Evolutionary conservation across 1,140 invertebrate genomes (phyloP).

Genomic region (Thaumatotibia leucotreta): DNA sequence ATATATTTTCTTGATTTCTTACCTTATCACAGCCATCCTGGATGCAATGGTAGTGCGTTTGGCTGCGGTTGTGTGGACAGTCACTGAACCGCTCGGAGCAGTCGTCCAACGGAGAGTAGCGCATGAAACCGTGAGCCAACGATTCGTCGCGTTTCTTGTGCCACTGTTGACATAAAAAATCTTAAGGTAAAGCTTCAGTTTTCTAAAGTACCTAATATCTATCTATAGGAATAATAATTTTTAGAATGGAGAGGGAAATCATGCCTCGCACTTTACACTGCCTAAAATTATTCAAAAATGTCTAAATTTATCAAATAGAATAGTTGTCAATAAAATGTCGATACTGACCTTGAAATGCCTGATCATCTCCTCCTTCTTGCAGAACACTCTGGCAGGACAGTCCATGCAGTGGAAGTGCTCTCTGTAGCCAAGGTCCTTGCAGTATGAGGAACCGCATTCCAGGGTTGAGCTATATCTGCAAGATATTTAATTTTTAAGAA

Average conservation of each 20-base stretch:
- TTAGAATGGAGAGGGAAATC: no score
- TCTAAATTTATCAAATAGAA: no score
- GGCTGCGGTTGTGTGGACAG: slow-evolving; percentile 96
- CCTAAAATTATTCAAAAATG: no score
- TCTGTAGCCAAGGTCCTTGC: slow-evolving; percentile 89
- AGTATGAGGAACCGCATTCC: slow-evolving; percentile 88
- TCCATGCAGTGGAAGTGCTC: slow-evolving; percentile 98
- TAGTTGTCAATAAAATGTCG: no score
- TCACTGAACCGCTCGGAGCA: slow-evolving; percentile 84
- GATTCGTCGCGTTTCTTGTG: slow-evolving; percentile 99
- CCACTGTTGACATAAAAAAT: slow-evolving; percentile 84
- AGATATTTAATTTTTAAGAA: not conserved
- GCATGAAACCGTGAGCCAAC: slow-evolving; percentile 96
- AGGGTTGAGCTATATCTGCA: slow-evolving; percentile 79
- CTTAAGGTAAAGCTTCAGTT: not conserved
- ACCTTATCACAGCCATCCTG: slow-evolving; percentile 96
- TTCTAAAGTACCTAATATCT: not conserved
- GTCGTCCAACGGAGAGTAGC: slow-evolving; percentile 93
- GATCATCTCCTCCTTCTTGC: slow-evolving; percentile 99
- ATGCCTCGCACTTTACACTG: no score
- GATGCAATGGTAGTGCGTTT: slow-evolving; percentile 99
- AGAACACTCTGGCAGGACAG: slow-evolving; percentile 92
- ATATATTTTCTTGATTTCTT: no score
- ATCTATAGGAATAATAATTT: no score
- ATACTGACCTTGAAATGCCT: slow-evolving; percentile 86